A percentile compares a stretch with the other conserved stretches of the same genome.
Evolutionary conservation across 2,797 vertebrate genomes (phyloP).

Genomic region (Pampus argenteus): DNA sequence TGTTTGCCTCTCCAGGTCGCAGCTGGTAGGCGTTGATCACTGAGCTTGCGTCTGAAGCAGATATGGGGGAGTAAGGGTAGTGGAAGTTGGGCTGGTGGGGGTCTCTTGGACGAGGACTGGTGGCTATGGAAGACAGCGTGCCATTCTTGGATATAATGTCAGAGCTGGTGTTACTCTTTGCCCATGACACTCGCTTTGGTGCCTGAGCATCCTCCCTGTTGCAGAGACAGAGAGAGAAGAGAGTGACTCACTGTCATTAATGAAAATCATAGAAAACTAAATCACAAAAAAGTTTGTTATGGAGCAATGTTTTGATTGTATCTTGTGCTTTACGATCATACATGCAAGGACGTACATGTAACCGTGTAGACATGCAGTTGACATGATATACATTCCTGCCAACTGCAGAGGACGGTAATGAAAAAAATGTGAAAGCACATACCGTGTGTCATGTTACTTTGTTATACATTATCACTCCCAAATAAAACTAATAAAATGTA

Average conservation of each 20-base stretch:
- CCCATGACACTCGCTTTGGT: constrained; percentile 92
- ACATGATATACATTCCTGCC: not conserved
- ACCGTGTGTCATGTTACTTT: too few species aligned
- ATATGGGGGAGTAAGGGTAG: constrained; percentile 80
- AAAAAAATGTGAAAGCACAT: too few species aligned
- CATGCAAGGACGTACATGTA: too few species aligned
- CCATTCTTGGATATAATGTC: constrained; percentile 93
- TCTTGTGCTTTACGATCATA: not conserved
- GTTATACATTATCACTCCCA: too few species aligned
- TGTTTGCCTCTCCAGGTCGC: constrained; percentile 76
- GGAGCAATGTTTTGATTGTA: not conserved
- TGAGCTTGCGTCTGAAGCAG: constrained; percentile 83
- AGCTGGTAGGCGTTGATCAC: constrained; percentile 86
- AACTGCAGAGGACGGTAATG: not conserved
- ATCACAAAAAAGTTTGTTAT: too few species aligned
- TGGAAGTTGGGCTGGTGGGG: constrained; percentile 75
- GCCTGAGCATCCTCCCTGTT: constrained; percentile 93
- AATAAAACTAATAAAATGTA: too few species aligned
- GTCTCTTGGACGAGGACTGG: constrained; percentile 79
- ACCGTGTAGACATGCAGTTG: too few species aligned
- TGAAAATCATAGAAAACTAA: not conserved
- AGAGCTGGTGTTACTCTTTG: constrained; percentile 86
- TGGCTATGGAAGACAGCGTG: constrained; percentile 92
- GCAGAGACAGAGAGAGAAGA: not conserved
- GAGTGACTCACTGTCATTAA: not conserved